A percentile compares a stretch with the other conserved stretches of the same genome.
These are phyloP conservation scores for Phaethornis superciliosus DNA, from an alignment of 2,113 vertebrate species.

Conservation along the genomic window DNA sequence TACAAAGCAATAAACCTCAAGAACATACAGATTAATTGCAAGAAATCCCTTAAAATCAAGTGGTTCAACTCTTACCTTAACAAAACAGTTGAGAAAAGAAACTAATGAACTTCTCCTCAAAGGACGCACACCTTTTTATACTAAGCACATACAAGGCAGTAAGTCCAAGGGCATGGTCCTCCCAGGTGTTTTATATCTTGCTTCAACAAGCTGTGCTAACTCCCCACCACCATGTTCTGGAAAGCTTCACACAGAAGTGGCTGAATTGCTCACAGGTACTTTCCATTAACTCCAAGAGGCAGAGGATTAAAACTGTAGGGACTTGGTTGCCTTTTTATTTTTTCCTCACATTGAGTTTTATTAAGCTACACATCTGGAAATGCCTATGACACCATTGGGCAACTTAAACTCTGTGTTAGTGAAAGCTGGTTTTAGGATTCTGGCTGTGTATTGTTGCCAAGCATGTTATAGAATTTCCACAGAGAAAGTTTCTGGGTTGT, in stretches of 20 bases:
- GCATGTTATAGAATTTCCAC: neutral
- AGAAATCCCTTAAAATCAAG: neutral
- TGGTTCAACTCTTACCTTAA: neutral
- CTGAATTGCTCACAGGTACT: neutral
- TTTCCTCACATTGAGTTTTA: neutral
- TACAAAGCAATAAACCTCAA: neutral
- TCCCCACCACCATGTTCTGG: neutral
- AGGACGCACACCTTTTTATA: neutral
- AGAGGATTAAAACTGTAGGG: neutral
- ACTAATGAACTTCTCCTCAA: neutral
- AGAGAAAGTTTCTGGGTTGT: neutral
- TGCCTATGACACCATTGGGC: fast-evolving
- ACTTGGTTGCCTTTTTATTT: neutral
- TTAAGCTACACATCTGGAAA: neutral
- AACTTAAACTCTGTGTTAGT: neutral
- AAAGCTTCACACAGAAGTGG: neutral
- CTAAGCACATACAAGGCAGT: neutral
- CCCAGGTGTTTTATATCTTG: neutral
- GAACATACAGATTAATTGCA: neutral
- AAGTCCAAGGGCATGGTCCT: neutral
- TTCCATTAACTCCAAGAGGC: neutral
- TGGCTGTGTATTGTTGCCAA: neutral
- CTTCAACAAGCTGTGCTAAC: neutral
- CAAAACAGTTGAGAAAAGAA: neutral
- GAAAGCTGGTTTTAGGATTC: neutral